Evolutionary conservation across 2,888 invertebrate species (phyloP), one percentile per base, ranked within the genome.

Genomic region (Unio delphinus): DNA sequence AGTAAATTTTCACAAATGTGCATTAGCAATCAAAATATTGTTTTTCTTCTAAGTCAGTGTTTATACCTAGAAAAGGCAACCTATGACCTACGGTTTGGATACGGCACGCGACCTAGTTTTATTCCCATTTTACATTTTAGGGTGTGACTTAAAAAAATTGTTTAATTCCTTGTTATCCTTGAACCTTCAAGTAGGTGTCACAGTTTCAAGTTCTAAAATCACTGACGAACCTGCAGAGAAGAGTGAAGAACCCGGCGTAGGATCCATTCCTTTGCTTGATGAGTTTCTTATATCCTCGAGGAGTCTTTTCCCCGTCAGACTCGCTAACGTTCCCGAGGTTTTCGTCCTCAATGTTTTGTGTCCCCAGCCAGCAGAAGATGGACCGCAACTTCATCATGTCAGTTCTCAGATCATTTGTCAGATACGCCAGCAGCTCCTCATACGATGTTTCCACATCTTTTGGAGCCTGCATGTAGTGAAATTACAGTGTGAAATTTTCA

Each of bases 301-400:
- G 79, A 15, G 77, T 80, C 58, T 66, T 70, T 1, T 73, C 65
- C 18, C 71, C 77, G 23, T 56, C 59, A 4, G 76, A 74, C 17
- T 67, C 68, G 0, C 69, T 58, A 5, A 77, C 73, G 17, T 70
- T 65, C 34, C 69, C 34, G 63, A 69, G 73, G 17, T 54, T 62
- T n/a, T 75, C 77, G 23, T 64, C 60, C 59, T 77, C 77, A 23
- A 77, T 77, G 34, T 70, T 68, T 62, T 77, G 77, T 58, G 65
- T 65, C n/a, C 75, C 77, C 4, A 77, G 67, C 77, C 77, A 77
- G 4, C 73, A 66, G 58, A 77, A 77, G n/a, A 77, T 69, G 11
- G 74, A 74, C 1, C 77, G 67, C 18, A 77, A 71, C 30, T 77
- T 77, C 73, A 73, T 73, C 74, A 77, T 74, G 61, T 77, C 77